Conservation (phyloP, 2,888 invertebrate species). For the Nephrotoma flavescens region DNA sequence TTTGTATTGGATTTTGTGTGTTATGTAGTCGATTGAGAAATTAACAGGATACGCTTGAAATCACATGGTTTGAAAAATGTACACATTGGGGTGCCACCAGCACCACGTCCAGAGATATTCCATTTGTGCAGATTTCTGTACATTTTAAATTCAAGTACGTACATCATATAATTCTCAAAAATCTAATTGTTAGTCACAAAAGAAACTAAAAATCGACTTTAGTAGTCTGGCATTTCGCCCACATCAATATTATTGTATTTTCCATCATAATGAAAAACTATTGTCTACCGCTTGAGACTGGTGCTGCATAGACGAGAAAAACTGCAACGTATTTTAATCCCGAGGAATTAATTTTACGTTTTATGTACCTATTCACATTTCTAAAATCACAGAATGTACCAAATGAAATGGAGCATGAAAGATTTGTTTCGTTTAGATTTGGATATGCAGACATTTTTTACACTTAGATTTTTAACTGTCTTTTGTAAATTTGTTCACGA, state of each 20-base stretch:
- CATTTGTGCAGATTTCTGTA: too few species aligned
- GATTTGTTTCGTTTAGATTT: background rate
- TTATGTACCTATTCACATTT: background rate
- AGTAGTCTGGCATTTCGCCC: background rate
- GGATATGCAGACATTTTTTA: background rate
- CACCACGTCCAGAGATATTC: too few species aligned
- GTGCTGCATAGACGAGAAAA: background rate
- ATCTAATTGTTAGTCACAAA: background rate
- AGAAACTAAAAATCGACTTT: background rate
- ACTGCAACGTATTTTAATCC: background rate
- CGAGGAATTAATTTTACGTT: background rate
- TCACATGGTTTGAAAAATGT: too few species aligned
- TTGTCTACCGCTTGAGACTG: background rate
- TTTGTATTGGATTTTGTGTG: too few species aligned
- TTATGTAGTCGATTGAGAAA: too few species aligned
- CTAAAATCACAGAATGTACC: background rate
- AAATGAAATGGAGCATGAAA: background rate
- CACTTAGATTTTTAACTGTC: background rate
- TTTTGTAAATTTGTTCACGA: background rate
- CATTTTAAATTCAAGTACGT: background rate
- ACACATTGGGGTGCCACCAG: too few species aligned
- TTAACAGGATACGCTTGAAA: too few species aligned
- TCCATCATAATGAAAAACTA: background rate
- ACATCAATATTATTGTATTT: background rate
- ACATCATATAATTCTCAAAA: background rate